Evolutionary conservation across 2,888 invertebrate genomes (phyloP), one percentile per base, ranked within the genome.

Genomic region (Mimachlamys varia): DNA sequence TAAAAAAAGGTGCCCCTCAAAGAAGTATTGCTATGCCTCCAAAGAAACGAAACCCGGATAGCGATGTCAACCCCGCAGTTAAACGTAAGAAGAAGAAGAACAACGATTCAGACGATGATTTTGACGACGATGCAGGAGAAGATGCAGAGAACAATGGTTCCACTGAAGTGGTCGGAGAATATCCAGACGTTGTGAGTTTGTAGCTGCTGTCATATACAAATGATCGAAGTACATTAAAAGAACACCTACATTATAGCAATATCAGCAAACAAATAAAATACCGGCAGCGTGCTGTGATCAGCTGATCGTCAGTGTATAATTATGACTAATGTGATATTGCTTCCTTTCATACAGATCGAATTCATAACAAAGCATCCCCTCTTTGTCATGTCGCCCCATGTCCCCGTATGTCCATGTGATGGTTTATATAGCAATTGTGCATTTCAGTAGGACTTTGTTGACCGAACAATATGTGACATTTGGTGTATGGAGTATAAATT

Each of bases 31-130:
- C 76, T 90, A 95, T 95, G 95, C 95, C 95, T 90, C 95, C 95
- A 53, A 95, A 95, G 92, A 95, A 95, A 92, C 92, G 95, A 91
- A 93, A 94, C 89, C 91, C 93, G 88, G 94, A 93, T 87, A 93
- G 94, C 76, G 95, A 94, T 88, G 94, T 90, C 88, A 94, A 94
- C 88, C 92, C 93, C 13, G 93, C 93, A 89, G 91, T 93, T n/a
- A 95, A 94, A 89, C 92, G 94, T 89, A 94, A 93, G 88, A 95
- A 94, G 92, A 95, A 94, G 91, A 95, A 95, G 93, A 93, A 94
- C 89, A 93, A 94, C 55, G 93, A 94, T 62, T 94, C 94, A 55
- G 92, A 91, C n/a, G 93, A 93, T 50, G 93, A 92, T n/a, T 92
- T 93, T 89, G 94, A 93, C 49, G 91, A 91, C 88, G 91, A 90